Evolutionary conservation across 2,888 invertebrate genomes (phyloP).

Genomic region (Rhorus exstirpatorius): DNA sequence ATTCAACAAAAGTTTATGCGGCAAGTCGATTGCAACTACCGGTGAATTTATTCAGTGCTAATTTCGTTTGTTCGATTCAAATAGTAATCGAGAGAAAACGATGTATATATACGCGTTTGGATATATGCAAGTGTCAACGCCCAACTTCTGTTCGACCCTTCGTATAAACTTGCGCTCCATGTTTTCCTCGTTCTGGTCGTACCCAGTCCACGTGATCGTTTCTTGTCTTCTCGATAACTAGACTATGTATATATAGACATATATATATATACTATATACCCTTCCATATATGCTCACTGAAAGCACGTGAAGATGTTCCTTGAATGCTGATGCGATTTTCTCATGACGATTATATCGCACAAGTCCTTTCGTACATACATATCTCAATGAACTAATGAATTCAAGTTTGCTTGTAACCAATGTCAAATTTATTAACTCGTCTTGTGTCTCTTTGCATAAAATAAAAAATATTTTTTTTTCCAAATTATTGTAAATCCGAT

Average conservation of each 20-base stretch:
- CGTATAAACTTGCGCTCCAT: slow-evolving; percentile 52
- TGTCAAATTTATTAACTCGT: neutral
- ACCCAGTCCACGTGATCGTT: slow-evolving; percentile 30
- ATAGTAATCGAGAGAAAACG: slow-evolving; percentile 32
- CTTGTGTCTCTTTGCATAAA: too few species aligned
- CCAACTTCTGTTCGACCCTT: slow-evolving; percentile 58
- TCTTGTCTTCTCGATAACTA: slow-evolving; percentile 55
- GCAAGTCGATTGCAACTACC: neutral
- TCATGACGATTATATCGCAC: slow-evolving; percentile 7
- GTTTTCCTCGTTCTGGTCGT: slow-evolving; percentile 38
- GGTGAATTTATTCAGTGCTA: slow-evolving; percentile 44
- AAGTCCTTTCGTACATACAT: neutral
- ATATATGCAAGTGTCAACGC: slow-evolving; percentile 45
- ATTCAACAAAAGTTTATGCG: slow-evolving; percentile 6
- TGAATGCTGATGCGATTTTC: slow-evolving; percentile 58
- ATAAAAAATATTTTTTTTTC: too few species aligned
- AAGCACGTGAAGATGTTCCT: slow-evolving; percentile 26
- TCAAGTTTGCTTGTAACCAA: neutral
- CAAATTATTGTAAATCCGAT: too few species aligned
- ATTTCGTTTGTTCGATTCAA: slow-evolving; percentile 27
- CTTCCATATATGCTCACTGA: slow-evolving; percentile 9
- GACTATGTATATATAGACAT: slow-evolving; percentile 28
- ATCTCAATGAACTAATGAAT: slow-evolving; percentile 35
- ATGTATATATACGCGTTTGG: neutral
- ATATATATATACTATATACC: neutral